phyloP scores from a whole-genome alignment of 2,888 invertebrate species.

The Caenorhabditis wallacei region DNA sequence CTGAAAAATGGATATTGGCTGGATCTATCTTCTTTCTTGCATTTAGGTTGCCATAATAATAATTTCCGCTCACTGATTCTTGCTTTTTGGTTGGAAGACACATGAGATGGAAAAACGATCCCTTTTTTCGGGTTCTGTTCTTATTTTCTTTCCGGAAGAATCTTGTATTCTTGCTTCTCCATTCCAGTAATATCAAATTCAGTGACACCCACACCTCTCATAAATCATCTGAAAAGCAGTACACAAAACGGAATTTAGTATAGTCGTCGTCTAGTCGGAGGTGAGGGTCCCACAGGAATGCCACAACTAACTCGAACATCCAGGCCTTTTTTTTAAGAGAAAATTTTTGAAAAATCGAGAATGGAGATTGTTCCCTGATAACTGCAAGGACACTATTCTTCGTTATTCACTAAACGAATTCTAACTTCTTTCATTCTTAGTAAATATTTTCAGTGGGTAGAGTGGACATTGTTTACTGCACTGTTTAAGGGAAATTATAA shows the following conservation, averaged over 20 bases:
- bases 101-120: not conserved
- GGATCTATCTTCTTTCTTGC: not conserved
- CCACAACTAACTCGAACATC: not conserved
- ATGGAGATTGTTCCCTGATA: conserved; percentile 10
- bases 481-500: not conserved
- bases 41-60: conserved; percentile 14
- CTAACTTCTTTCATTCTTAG: not conserved
- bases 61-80: conserved; percentile 54
- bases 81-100: conserved; percentile 12
- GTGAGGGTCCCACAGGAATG: conserved; percentile 29
- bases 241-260: conserved; percentile 37
- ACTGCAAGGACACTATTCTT: conserved; percentile 2
- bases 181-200: conserved; percentile 33
- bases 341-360: conserved; percentile 31
- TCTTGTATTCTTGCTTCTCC: not conserved
- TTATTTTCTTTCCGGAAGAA: not conserved
- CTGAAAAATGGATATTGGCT: conserved; percentile 4
- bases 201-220: conserved; percentile 30
- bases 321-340: not conserved
- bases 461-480: conserved; percentile 1
- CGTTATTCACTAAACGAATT: conserved; percentile 2
- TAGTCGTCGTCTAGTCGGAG: conserved; percentile 15
- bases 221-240: conserved; percentile 25
- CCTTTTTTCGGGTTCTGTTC: conserved; percentile 1
- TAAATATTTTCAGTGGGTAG: not conserved